Percentiles rank a stretch among this genome's conserved stretches.
Conservation (phyloP, 1,140 invertebrate species). For the Ceratoteleas bidentatus region DNA sequence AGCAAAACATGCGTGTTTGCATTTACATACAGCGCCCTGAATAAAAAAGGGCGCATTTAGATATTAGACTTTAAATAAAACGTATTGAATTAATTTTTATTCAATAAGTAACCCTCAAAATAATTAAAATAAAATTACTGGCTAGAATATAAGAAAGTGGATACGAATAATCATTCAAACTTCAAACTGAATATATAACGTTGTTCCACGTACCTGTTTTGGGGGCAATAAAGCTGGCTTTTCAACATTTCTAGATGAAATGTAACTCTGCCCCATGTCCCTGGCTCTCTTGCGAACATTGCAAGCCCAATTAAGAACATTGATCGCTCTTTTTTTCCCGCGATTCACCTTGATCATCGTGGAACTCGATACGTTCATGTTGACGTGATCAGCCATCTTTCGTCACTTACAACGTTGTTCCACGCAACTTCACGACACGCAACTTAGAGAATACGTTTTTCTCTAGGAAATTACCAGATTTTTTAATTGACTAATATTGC, state of each 20-base stretch:
- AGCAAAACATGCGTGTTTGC: neutral
- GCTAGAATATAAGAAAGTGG: neutral
- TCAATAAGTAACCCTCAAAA: neutral
- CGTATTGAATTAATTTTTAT: too few species aligned
- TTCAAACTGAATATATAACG: conserved; percentile 13
- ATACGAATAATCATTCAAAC: neutral
- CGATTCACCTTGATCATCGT: neutral
- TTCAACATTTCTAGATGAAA: conserved; percentile 11
- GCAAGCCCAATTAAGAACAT: conserved; percentile 4
- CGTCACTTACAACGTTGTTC: conserved; percentile 18
- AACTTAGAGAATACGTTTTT: neutral
- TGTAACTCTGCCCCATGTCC: conserved; percentile 13
- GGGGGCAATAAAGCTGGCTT: conserved; percentile 1
- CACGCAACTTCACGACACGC: conserved; percentile 7
- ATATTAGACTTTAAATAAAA: too few species aligned
- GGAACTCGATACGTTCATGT: conserved; percentile 4
- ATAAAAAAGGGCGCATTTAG: too few species aligned
- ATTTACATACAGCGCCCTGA: conserved; percentile 2
- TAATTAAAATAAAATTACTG: neutral
- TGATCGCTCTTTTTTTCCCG: conserved; percentile 9
- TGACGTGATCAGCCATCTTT: conserved; percentile 2
- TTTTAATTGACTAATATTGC: too few species aligned
- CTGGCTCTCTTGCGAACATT: conserved; percentile 12
- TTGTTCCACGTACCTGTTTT: conserved; percentile 16
- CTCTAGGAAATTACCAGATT: too few species aligned